These are phyloP conservation scores for Scomber colias DNA, from an alignment of 2,113 vertebrate species.

Conservation along the genomic window DNA sequence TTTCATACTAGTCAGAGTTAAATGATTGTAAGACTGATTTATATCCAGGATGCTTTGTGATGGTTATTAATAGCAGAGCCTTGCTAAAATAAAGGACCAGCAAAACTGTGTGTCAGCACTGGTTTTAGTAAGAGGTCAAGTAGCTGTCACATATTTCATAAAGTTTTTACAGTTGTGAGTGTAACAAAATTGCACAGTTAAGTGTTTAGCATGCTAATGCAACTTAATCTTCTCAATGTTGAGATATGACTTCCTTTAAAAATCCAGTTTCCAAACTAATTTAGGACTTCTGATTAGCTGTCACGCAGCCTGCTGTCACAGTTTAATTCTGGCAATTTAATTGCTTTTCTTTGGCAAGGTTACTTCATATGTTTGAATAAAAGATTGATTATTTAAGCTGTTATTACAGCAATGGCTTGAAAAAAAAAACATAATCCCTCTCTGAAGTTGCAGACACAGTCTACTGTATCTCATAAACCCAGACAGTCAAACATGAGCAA, in stretches of 20 bases:
- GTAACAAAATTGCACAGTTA: not conserved
- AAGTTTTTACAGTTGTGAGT: constrained; percentile 6
- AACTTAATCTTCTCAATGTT: constrained; percentile 17
- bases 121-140: not conserved
- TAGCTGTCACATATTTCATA: constrained; percentile 9
- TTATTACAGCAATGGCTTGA: constrained; percentile 17
- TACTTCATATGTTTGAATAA: constrained; percentile 39
- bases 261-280: constrained; percentile 17
- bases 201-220: constrained; percentile 25
- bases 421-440: constrained; percentile 30
- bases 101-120: not conserved
- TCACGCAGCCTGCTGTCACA: constrained; percentile 4
- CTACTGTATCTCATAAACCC: constrained; percentile 37
- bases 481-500: constrained; percentile 28
- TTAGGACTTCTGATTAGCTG: constrained; percentile 25
- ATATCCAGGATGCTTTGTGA: not conserved
- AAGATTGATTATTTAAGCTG: constrained; percentile 46
- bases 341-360: constrained; percentile 49
- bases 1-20: not conserved
- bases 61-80: not conserved
- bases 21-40: not conserved
- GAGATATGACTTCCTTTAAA: constrained; percentile 12
- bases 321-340: constrained; percentile 50
- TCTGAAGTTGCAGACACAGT: constrained; percentile 45
- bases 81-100: not conserved